Evolutionary conservation across 1,140 invertebrate genomes (phyloP).

Genomic region (Ridgeia piscesae): DNA sequence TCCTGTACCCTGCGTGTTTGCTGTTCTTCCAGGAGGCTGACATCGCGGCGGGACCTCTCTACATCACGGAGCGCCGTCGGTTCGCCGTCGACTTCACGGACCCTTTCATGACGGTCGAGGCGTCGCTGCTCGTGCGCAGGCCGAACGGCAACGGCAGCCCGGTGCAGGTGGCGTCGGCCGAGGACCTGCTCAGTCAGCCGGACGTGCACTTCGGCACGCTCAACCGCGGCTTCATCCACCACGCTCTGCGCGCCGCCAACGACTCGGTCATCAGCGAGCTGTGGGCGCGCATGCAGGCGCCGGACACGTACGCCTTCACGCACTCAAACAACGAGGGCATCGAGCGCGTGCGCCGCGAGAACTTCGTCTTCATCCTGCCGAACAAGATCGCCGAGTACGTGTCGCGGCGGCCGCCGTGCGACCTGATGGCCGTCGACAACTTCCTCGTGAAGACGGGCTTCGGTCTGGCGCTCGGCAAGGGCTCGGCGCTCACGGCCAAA

Average conservation of each 20-base stretch:
- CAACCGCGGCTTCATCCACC: constrained; percentile 18
- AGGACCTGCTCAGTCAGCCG: constrained; percentile 26
- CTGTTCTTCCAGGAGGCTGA: constrained; percentile 81
- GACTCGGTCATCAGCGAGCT: constrained; percentile 5
- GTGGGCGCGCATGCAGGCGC: constrained; percentile 23
- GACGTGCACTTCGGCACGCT: constrained; percentile 24
- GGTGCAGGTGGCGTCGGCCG: constrained; percentile 12
- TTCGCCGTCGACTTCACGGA: constrained; percentile 92
- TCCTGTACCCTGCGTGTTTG: constrained; percentile 13
- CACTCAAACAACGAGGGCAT: constrained; percentile 21
- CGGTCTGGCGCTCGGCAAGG: constrained; percentile 26
- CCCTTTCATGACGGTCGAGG: constrained; percentile 96
- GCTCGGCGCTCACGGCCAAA: constrained; percentile 9
- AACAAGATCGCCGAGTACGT: constrained; percentile 30
- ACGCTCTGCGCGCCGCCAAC: constrained; percentile 21
- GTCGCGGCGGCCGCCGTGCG: constrained; percentile 24
- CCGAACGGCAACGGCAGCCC: constrained; percentile 59
- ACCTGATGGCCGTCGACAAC: constrained; percentile 28
- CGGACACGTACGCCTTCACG: constrained; percentile 21
- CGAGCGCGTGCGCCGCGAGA: constrained; percentile 25
- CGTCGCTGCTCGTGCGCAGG: constrained; percentile 96
- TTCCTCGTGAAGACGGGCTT: constrained; percentile 26
- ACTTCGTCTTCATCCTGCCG: constrained; percentile 27
- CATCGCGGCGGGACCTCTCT: constrained; percentile 91
- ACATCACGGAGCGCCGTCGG: constrained; percentile 91